Evolutionary conservation across 2,888 invertebrate genomes (phyloP).

Genomic region (Chesias legatella): DNA sequence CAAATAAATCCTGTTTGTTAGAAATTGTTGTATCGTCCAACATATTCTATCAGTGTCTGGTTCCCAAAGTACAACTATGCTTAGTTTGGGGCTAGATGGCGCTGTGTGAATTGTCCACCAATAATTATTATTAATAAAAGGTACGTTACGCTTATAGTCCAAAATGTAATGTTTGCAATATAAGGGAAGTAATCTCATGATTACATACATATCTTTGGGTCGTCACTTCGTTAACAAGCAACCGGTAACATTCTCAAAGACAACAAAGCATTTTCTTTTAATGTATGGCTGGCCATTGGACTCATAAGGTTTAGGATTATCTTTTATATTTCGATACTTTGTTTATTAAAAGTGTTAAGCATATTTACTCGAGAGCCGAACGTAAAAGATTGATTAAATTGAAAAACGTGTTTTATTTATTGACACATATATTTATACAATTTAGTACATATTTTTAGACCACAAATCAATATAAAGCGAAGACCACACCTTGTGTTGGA

Average conservation of each 20-base stretch:
- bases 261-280: conserved; percentile 35
- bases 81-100: too few relatives aligned
- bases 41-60: too few relatives aligned
- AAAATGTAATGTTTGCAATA: conserved; percentile 3
- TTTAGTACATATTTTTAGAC: too few relatives aligned
- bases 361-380: conserved; percentile 36
- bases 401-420: conserved; percentile 31
- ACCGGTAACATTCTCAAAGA: conserved; percentile 11
- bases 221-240: background rate
- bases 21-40: too few relatives aligned
- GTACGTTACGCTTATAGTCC: too few relatives aligned
- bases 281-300: conserved; percentile 40
- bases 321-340: conserved; percentile 38
- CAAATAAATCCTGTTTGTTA: too few relatives aligned
- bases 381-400: conserved; percentile 43
- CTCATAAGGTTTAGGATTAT: conserved; percentile 30
- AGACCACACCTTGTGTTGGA: too few relatives aligned
- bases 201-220: conserved; percentile 29
- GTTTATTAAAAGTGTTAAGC: conserved; percentile 36
- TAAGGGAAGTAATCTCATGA: conserved; percentile 38
- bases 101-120: too few relatives aligned
- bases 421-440: too few relatives aligned
- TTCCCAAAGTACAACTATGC: too few relatives aligned
- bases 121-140: too few relatives aligned
- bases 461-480: too few relatives aligned